Evolutionary conservation across 1,140 invertebrate genomes (phyloP).

Genomic region (Maconellicoccus hirsutus): DNA sequence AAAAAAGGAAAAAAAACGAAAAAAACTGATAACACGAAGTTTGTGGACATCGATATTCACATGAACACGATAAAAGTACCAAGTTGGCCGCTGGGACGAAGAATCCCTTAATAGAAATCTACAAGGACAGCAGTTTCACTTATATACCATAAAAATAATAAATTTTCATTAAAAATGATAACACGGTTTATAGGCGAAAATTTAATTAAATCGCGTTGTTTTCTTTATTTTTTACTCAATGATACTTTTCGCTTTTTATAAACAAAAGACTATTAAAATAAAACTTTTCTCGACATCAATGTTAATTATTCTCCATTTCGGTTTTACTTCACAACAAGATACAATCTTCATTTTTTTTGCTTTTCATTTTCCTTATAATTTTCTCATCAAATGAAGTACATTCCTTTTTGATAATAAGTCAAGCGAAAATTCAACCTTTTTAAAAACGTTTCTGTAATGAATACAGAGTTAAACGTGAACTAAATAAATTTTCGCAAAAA

Average conservation of each 20-base stretch:
- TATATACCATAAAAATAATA: not conserved
- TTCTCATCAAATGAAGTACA: not conserved
- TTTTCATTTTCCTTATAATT: not conserved
- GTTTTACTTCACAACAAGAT: not conserved
- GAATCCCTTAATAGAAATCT: too few relatives aligned
- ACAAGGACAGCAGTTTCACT: not conserved
- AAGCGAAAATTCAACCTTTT: not conserved
- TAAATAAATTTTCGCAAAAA: too few relatives aligned
- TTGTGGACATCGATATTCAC: too few relatives aligned
- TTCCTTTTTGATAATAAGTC: not conserved
- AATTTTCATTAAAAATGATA: constrained; percentile 6
- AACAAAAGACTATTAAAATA: not conserved
- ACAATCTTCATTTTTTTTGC: not conserved
- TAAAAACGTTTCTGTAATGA: not conserved
- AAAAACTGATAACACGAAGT: too few relatives aligned
- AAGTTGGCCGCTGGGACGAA: too few relatives aligned
- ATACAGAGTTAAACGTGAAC: too few relatives aligned
- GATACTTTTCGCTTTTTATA: not conserved
- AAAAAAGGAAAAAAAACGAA: too few relatives aligned
- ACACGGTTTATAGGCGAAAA: not conserved
- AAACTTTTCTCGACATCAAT: not conserved
- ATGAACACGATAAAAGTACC: too few relatives aligned
- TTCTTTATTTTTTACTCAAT: not conserved
- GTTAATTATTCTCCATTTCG: not conserved
- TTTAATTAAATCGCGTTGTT: constrained; percentile 1